Conservation (phyloP, 2,888 invertebrate species). For the Orchesella flavescens region DNA sequence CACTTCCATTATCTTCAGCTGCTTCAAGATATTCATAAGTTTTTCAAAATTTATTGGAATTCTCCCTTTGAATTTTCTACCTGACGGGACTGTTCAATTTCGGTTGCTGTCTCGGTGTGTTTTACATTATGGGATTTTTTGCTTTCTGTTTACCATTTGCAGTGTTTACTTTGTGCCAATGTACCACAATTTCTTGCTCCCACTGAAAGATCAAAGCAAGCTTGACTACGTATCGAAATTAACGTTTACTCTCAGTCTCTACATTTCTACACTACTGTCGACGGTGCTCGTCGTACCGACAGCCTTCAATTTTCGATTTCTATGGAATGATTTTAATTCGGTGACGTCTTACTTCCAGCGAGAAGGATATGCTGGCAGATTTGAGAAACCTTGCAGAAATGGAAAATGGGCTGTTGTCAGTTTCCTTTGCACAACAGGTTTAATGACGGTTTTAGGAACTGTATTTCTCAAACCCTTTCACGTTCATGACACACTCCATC, state of each 20-base stretch:
- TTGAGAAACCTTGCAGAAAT: slow-evolving; percentile 5
- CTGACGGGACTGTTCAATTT: neutral
- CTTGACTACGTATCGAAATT: neutral
- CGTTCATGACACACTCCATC: too few relatives aligned
- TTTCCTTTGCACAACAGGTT: neutral
- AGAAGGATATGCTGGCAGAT: neutral
- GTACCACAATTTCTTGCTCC: slow-evolving; percentile 2
- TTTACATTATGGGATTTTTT: neutral
- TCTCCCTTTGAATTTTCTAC: neutral
- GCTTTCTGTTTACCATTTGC: neutral
- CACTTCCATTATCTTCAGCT: neutral
- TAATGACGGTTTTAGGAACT: neutral
- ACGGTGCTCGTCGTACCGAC: neutral
- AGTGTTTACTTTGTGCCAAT: slow-evolving; percentile 13
- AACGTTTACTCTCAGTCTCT: neutral
- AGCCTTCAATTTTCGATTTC: neutral
- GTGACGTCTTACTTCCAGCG: neutral
- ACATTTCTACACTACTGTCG: neutral
- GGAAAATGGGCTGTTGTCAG: neutral
- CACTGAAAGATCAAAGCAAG: slow-evolving; percentile 1
- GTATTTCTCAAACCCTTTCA: neutral
- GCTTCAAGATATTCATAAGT: slow-evolving; percentile 8
- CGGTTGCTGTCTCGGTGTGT: neutral
- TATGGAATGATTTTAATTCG: neutral
- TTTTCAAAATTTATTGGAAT: neutral